phyloP scores from a whole-genome alignment of 2,113 vertebrate genomes.

The Pseudopodoces humilis region DNA sequence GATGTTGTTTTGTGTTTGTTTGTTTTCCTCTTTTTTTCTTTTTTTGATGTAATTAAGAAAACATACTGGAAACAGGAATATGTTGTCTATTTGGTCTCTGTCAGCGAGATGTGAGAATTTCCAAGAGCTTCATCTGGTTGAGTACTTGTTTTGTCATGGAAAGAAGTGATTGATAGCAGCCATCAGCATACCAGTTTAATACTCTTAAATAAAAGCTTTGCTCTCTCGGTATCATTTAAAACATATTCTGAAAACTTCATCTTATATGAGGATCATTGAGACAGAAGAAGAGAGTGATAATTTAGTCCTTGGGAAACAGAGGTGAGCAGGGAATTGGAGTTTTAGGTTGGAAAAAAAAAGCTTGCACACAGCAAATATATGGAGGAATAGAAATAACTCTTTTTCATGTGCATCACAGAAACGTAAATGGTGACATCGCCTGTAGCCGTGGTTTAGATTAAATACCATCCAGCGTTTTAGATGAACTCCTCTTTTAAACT shows the following conservation, averaged over 20 bases:
- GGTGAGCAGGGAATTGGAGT: background rate
- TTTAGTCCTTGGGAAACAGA: background rate
- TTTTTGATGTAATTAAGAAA: background rate
- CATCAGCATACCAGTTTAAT: background rate
- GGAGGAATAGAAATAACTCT: background rate
- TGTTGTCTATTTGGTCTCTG: background rate
- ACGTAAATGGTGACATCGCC: background rate
- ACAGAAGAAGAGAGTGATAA: background rate
- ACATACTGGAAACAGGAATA: background rate
- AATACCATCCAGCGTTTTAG: rapidly evolving
- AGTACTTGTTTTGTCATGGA: background rate
- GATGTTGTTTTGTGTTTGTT: background rate
- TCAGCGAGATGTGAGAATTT: background rate
- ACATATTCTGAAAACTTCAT: background rate
- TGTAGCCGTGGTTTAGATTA: background rate
- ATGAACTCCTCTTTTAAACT: background rate
- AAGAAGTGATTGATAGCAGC: constrained; percentile 20
- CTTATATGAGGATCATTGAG: background rate
- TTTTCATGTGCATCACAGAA: background rate
- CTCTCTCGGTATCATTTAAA: background rate
- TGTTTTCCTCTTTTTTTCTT: background rate
- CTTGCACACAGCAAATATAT: background rate
- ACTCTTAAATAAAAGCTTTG: background rate
- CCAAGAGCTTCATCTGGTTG: background rate
- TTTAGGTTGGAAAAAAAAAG: background rate